Conservation (phyloP, 2,113 vertebrate species). For the Capreolus pygargus region DNA sequence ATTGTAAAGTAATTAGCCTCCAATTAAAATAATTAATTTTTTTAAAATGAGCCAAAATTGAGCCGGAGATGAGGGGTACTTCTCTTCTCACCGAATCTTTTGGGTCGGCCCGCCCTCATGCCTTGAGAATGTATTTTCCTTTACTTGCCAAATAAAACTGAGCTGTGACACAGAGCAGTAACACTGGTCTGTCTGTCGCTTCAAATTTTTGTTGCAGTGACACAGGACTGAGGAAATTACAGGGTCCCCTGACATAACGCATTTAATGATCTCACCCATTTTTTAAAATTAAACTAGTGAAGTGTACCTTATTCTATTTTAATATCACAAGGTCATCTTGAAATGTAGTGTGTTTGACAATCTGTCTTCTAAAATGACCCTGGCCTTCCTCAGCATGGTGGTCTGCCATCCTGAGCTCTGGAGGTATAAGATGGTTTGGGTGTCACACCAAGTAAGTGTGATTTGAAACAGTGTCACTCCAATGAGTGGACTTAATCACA, state of each 20-base stretch:
- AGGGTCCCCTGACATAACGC: neutral
- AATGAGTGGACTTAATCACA: neutral
- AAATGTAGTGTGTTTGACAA: neutral
- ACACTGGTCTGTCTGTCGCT: neutral
- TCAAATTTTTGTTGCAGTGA: neutral
- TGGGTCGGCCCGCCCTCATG: accelerated
- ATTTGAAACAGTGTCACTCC: neutral
- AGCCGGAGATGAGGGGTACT: neutral
- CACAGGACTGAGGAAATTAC: neutral
- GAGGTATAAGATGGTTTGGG: neutral
- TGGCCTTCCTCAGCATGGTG: neutral
- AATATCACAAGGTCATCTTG: neutral
- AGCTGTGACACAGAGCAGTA: neutral
- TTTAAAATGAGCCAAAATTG: neutral
- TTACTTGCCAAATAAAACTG: neutral
- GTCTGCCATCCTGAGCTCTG: neutral
- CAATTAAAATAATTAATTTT: neutral
- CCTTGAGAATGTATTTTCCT: neutral
- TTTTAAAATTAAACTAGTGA: neutral
- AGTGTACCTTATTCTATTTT: neutral
- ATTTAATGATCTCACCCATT: neutral
- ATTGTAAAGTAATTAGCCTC: neutral
- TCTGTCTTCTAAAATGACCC: neutral
- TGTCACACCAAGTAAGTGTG: neutral
- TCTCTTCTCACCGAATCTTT: neutral